Percentiles rank a stretch among this genome's conserved stretches.
These are phyloP conservation scores for Aphidius gifuensis DNA, from an alignment of 1,140 invertebrate genomes.

Conservation along the genomic window DNA sequence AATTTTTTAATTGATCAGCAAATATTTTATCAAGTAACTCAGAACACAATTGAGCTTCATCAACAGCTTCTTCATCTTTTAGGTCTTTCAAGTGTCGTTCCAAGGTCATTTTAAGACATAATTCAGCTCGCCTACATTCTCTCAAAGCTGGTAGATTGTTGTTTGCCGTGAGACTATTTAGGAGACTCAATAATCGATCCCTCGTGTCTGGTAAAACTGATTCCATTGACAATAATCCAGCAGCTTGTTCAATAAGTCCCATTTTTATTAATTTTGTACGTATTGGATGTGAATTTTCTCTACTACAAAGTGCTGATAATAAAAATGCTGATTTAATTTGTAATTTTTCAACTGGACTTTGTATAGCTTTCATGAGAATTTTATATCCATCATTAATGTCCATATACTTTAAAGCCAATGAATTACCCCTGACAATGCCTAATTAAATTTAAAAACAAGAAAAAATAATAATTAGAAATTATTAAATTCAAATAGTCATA, in stretches of 20 bases:
- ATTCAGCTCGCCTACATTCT: constrained; percentile 55
- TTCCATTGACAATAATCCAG: constrained; percentile 50
- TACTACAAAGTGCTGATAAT: constrained; percentile 59
- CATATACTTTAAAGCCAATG: constrained; percentile 60
- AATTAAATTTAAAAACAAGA: constrained; percentile 5
- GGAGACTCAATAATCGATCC: constrained; percentile 59
- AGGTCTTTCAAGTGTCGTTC: constrained; percentile 45
- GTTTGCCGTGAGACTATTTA: constrained; percentile 52
- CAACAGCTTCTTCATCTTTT: constrained; percentile 38
- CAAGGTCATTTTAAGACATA: constrained; percentile 50
- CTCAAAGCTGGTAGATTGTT: constrained; percentile 51
- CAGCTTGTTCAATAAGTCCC: constrained; percentile 60
- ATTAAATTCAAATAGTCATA: no score
- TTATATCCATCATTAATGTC: constrained; percentile 63
- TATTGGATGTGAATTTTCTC: constrained; percentile 60
- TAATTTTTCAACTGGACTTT: constrained; percentile 60
- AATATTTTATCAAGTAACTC: constrained; percentile 46
- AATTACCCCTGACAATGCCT: constrained; percentile 64
- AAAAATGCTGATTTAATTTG: constrained; percentile 71
- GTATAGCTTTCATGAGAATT: constrained; percentile 61
- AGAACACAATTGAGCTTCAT: constrained; percentile 42
- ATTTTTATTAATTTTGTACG: constrained; percentile 55
- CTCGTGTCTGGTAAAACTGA: constrained; percentile 51
- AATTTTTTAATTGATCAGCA: constrained; percentile 33
- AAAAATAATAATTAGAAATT: neutral